Conservation (phyloP, 2,113 vertebrate species). For the Isurus oxyrinchus region DNA sequence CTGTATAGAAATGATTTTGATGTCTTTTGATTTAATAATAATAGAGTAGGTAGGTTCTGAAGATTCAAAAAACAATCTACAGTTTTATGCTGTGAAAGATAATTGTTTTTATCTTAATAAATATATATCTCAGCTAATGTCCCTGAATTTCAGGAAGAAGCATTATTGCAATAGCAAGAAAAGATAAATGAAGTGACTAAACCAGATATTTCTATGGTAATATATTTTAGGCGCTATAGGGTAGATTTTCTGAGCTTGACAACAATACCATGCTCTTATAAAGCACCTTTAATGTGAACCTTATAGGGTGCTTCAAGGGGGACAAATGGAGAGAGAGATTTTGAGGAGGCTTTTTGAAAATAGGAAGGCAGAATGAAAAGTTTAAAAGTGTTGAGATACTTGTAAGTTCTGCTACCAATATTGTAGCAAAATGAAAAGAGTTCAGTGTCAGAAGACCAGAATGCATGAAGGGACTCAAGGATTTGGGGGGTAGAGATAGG, state of each 20-base stretch:
- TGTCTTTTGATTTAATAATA: background rate
- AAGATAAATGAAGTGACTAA: background rate
- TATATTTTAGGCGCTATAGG: background rate
- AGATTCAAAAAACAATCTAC: background rate
- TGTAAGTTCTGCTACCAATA: background rate
- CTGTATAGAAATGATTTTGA: constrained; percentile 17
- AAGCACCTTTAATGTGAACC: background rate
- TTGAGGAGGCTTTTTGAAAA: background rate
- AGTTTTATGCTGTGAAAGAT: background rate
- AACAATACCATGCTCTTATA: no score
- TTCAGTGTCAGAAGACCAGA: background rate
- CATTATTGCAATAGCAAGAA: background rate
- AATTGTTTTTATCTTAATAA: background rate
- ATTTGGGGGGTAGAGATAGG: background rate
- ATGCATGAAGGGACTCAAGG: no score
- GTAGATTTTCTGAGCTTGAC: background rate
- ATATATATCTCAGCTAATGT: background rate
- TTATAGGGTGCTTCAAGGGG: background rate
- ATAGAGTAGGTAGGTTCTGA: background rate
- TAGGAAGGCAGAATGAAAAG: background rate
- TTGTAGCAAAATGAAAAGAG: background rate
- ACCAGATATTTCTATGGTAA: background rate
- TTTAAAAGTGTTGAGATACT: background rate
- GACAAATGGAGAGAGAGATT: background rate
- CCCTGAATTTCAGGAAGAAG: background rate